phyloP scores from a whole-genome alignment of 2,797 vertebrate species.

The Pantherophis alleghaniensis region DNA sequence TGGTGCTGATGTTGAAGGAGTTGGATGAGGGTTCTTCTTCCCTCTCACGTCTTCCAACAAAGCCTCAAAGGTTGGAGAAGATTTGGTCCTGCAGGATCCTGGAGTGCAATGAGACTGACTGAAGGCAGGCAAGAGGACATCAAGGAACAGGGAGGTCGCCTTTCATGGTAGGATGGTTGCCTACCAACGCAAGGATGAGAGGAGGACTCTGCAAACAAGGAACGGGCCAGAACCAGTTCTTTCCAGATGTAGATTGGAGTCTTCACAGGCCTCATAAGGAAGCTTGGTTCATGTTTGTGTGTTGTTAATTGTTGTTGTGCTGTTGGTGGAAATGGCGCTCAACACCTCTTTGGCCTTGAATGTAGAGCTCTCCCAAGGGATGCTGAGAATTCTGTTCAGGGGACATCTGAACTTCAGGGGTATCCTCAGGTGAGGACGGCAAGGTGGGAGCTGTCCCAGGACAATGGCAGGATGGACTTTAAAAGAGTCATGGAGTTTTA shows the following conservation, averaged over 20 bases:
- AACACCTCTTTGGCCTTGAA: not conserved
- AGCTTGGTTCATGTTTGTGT: not conserved
- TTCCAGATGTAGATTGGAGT: not conserved
- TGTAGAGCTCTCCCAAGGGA: too few relatives aligned
- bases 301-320: not conserved
- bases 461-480: not conserved
- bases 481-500: not conserved
- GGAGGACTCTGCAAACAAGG: not conserved
- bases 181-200: not conserved
- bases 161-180: not conserved
- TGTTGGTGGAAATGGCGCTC: not conserved
- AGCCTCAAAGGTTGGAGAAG: not conserved
- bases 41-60: not conserved
- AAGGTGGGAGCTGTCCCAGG: too few relatives aligned
- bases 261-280: not conserved
- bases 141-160: not conserved
- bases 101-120: not conserved
- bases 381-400: too few relatives aligned
- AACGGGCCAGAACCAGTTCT: not conserved
- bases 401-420: too few relatives aligned
- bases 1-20: not conserved
- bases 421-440: too few relatives aligned
- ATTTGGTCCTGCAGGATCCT: not conserved
- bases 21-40: not conserved
- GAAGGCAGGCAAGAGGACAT: not conserved